Conservation (phyloP, 2,888 invertebrate genomes). For the Seira musarum region DNA sequence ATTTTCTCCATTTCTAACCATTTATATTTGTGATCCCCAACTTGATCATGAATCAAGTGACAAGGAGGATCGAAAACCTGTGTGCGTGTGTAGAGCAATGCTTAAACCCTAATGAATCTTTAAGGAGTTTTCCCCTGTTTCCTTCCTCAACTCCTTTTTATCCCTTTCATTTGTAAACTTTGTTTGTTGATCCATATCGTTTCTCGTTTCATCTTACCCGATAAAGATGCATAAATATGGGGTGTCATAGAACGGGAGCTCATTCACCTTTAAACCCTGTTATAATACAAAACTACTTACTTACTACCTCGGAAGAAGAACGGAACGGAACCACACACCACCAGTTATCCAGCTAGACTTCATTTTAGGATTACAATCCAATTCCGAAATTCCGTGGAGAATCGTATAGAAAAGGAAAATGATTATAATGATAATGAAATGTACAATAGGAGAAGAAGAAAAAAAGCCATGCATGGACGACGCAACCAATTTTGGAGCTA, state of each 20-base stretch:
- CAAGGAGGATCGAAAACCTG: slow-evolving; percentile 20
- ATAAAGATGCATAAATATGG: slow-evolving; percentile 12
- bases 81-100: background rate
- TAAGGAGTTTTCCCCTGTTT: slow-evolving; percentile 44
- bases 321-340: too few relatives aligned
- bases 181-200: slow-evolving; percentile 24
- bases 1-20: too few relatives aligned
- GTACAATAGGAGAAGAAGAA: slow-evolving; percentile 9
- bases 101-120: slow-evolving; percentile 54
- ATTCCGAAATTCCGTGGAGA: slow-evolving; percentile 18
- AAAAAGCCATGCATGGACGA: slow-evolving; percentile 25
- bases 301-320: background rate
- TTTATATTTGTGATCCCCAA: background rate
- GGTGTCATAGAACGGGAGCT: background rate
- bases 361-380: slow-evolving; percentile 28
- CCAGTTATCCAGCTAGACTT: background rate
- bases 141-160: slow-evolving; percentile 21
- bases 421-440: slow-evolving; percentile 13
- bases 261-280: slow-evolving; percentile 6
- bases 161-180: slow-evolving; percentile 33
- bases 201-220: slow-evolving; percentile 4
- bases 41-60: slow-evolving; percentile 22
- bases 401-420: slow-evolving; percentile 16
- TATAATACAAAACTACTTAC: slow-evolving; percentile 1
- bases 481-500: slow-evolving; percentile 35